These are phyloP conservation scores for Sebastes dallii DNA, from an alignment of 2,797 vertebrate species.

Conservation along the genomic window DNA sequence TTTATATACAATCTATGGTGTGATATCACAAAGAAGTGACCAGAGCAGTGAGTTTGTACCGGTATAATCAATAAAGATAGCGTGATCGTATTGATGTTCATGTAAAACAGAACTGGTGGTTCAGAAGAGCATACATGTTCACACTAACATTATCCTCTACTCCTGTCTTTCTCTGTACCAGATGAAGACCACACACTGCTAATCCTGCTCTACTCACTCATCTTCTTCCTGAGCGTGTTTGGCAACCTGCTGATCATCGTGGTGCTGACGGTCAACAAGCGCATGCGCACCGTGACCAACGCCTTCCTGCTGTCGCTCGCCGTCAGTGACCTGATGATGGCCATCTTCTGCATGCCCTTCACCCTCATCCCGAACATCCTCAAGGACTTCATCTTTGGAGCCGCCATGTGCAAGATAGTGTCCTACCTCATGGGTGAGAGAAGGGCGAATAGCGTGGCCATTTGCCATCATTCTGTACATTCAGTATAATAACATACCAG, in stretches of 20 bases:
- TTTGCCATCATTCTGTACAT: neutral
- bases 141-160: neutral
- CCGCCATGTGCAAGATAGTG: slow-evolving; percentile 91
- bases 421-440: slow-evolving; percentile 95
- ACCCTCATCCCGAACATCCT: slow-evolving; percentile 93
- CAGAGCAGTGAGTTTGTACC: neutral
- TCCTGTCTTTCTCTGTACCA: slow-evolving; percentile 18
- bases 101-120: slow-evolving; percentile 14
- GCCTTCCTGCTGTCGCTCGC: slow-evolving; percentile 95
- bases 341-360: slow-evolving; percentile 95
- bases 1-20: too few relatives aligned
- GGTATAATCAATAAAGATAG: slow-evolving; percentile 12
- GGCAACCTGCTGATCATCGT: slow-evolving; percentile 92
- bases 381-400: slow-evolving; percentile 93
- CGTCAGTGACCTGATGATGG: slow-evolving; percentile 94
- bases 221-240: slow-evolving; percentile 91
- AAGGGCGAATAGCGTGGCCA: neutral
- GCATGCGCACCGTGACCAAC: slow-evolving; percentile 95
- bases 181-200: slow-evolving; percentile 80
- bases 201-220: slow-evolving; percentile 88
- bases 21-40: neutral
- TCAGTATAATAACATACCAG: neutral
- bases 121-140: neutral
- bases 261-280: slow-evolving; percentile 90
- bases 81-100: neutral